Evolutionary conservation across 2,888 invertebrate genomes (phyloP), one percentile per base, ranked within the genome.

Genomic region (Ceriagrion tenellum): DNA sequence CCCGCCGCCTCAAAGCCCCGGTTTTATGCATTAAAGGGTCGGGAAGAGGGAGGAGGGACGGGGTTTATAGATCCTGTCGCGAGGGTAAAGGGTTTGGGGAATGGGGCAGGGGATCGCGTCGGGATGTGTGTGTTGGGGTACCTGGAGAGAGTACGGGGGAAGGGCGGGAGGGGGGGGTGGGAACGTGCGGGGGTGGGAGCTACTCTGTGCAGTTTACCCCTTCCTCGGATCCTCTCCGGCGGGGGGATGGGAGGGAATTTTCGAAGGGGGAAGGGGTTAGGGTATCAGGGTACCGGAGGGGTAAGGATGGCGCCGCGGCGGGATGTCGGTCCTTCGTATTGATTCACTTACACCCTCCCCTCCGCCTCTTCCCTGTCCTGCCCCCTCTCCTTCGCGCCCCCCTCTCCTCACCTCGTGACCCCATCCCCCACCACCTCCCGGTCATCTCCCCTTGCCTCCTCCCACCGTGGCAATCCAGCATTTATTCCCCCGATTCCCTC

Each of bases 291-390:
- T 81, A 81, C 81, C 30, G 16, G 35, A 35, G 69, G 81, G 35
- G 81, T 30, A 35, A 35, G 81, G 81, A 18, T 35, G 81, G 81
- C 16, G 35, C 81, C 26, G 81, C 81, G 81, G 81, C 81, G 35
- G 35, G 81, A 81, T 81, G 81, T 81, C 30, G 81, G 81, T 81
- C 35, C 81, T 26, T 69, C 93, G 93, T 93, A 93, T 93, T 93
- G 93, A 93, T 93, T 93, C 93, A 69, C 93, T 93, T 63, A 63
- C 91, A 18, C 91, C 16, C 89, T 55, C 89, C n/a, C 89, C 35
- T 47, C 88, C 35, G n/a, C 81, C 47, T 47, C 4, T 47, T 40
- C 40, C 88, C 47, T 35, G 20, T 1, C 35, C 20, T 20, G 23
- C 40, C 40, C 40, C 88, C 40, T 6, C 40, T 8, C 40, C 35